Base-by-base conservation (phyloP, 2,888 invertebrate genomes). In the Calliphora vomitoria region DNA sequence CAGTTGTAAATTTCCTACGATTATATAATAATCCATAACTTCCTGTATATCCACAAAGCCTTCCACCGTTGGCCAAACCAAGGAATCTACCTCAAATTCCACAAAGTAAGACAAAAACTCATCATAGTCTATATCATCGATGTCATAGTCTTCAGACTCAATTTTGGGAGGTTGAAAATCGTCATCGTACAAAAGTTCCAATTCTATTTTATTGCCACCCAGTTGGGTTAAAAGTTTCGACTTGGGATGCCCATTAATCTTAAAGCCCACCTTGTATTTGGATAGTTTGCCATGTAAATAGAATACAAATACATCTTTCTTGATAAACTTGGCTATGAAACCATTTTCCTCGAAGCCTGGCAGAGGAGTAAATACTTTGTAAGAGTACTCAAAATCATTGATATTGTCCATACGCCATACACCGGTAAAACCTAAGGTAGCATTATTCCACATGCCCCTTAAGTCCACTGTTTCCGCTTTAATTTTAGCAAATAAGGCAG, bases 321-420 rank as follows among this genome's bases (percentile, higher is more conserved):
- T 95, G 1, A 97, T 94, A 0, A 93, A 81, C 92, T 97, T 97
- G 0, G 96, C 94, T 0, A 97, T 96, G 10, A 96, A 94, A 0
- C 97, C 97, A 90, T 96, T 97, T 91, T 97, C 96, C 91, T 97
- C 96, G 89, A 97, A 96, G 5, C 96, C 96, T 90, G 96, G 95
- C n/a, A 97, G 93, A 0, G 97, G 97, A 0, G 97, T 97, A 91
- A 95, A 97, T 58, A 97, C 93, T 89, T 96, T 95, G 92, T 97
- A 97, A 0, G 96, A 95, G 92, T 97, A 97, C 88, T 97, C 96
- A 88, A 97, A 97, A 93, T 97, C 96, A 13, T 95, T 95, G 20
- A 96, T 92, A 69, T 95, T 95, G 0, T 88, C 80, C 89, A 91
- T 91, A 38, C 92, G 96, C 96, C 97, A 97, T 60, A 96, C 96